Evolutionary conservation across 2,113 vertebrate species (phyloP).

Genomic region (Hymenochirus boettgeri): DNA sequence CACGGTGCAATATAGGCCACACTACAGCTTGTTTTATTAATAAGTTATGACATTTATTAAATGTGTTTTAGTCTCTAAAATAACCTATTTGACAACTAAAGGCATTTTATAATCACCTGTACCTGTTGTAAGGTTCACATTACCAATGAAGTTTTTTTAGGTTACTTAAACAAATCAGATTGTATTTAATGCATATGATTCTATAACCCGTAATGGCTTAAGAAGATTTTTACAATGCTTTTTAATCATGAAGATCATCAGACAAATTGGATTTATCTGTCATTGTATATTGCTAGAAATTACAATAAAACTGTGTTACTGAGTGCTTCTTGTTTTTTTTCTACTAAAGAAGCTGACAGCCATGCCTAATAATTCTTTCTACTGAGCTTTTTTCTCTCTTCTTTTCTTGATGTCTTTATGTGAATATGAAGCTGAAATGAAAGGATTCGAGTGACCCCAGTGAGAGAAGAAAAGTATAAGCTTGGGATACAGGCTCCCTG

Average conservation of each 20-base stretch:
- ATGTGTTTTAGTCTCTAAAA: too few relatives aligned
- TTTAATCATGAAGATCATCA: conserved; percentile 36
- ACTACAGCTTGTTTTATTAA: too few relatives aligned
- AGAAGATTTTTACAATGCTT: conserved; percentile 19
- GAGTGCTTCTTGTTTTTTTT: conserved; percentile 40
- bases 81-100: too few relatives aligned
- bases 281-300: conserved; percentile 46
- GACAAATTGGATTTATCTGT: conserved; percentile 24
- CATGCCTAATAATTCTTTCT: conserved; percentile 99
- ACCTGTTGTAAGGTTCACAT: too few relatives aligned
- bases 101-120: too few relatives aligned
- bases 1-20: too few relatives aligned
- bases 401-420: conserved; percentile 97
- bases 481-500: conserved; percentile 68
- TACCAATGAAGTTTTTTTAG: too few relatives aligned
- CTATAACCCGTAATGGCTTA: not conserved
- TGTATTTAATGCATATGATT: not conserved
- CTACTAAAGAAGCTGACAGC: conserved; percentile 87
- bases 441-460: conserved; percentile 86
- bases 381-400: conserved; percentile 74
- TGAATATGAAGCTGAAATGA: conserved; percentile 83
- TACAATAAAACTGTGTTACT: conserved; percentile 61
- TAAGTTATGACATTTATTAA: too few relatives aligned
- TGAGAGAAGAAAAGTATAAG: conserved; percentile 80
- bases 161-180: too few relatives aligned